Evolutionary conservation across 2,888 invertebrate species (phyloP).

Genomic region (Danaus chrysippus): DNA sequence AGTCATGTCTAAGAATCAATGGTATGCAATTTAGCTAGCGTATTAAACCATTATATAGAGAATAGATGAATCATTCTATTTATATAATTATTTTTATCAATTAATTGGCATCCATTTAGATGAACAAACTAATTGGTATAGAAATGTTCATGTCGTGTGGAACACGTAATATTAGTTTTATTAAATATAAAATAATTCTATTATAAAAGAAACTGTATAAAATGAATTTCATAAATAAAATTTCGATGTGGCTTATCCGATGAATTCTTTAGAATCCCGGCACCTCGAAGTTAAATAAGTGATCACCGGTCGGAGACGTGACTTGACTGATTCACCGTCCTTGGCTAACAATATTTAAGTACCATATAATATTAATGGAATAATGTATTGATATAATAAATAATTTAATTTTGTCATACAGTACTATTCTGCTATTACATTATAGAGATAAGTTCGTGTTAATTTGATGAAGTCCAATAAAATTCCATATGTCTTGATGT

Average conservation of each 20-base stretch:
- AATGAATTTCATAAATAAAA: slow-evolving; percentile 72
- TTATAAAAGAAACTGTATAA: slow-evolving; percentile 50
- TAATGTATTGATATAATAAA: no score
- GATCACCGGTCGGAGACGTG: slow-evolving; percentile 71
- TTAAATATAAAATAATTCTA: slow-evolving; percentile 73
- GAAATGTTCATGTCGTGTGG: slow-evolving; percentile 39
- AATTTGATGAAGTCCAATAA: background rate
- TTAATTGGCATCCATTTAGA: no score
- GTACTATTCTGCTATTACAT: no score
- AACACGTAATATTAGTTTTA: slow-evolving; percentile 54
- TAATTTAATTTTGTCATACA: no score
- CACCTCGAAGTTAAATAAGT: slow-evolving; percentile 73
- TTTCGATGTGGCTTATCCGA: slow-evolving; percentile 57
- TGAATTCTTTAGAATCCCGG: slow-evolving; percentile 72
- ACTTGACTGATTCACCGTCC: slow-evolving; percentile 44
- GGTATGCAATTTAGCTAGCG: slow-evolving; percentile 22
- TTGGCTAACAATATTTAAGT: background rate
- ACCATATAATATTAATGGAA: no score
- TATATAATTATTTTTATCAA: slow-evolving; percentile 11
- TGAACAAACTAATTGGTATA: background rate
- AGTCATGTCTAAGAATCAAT: slow-evolving; percentile 29
- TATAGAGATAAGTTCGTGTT: no score
- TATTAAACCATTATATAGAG: slow-evolving; percentile 26
- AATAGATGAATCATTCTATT: slow-evolving; percentile 20
- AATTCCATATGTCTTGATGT: background rate